Evolutionary conservation across 2,797 vertebrate species (phyloP), one percentile per base, ranked within the genome.

Genomic region (Tamandua tetradactyla): DNA sequence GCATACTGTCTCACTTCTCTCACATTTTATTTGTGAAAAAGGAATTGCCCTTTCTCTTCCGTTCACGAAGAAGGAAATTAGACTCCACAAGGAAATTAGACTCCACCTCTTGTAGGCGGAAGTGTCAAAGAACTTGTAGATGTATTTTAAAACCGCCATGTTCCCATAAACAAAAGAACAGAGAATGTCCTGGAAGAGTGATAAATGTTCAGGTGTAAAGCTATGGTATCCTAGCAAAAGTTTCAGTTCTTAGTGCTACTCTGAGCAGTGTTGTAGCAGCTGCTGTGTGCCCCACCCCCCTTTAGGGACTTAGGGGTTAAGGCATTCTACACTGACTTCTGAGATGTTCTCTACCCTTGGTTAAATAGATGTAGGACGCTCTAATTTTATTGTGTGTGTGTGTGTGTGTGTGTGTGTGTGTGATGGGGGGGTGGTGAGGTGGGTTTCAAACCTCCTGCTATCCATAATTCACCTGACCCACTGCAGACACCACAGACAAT

Each of bases 11-110:
- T 83, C 47, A 55, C 30, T 76, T 92, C 52, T 23, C 22, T 20
- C n/a, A 27, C 5, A 7, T 79, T 85, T 75, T 83, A 13, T 92
- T 88, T 90, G n/a, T 91, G 89, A 37, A 40, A 91, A 71, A 40
- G 82, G 15, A 88, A 52, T 62, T 64, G 80, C 44, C 68, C 59
- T 85, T 66, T 74, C 52, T 47, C 75, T 79, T 22, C 59, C 7
- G 30, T 47, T 61, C 22, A 66, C 44, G 55, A 61, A 61, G 62
- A 81, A 94, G 49, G 72, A 49, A 93, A 91, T 91, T 18, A 91
- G 35, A 59, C 0, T 32, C 2, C 8, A 68, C 2, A 81, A 94
- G 49, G 72, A 49, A 93, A 91, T 91, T 18, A 91, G 35, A 59
- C 0, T 32, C 2, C 8, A 68, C 2, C 23, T 66, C 86, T 93